Evolutionary conservation across 2,113 vertebrate genomes (phyloP).

Genomic region (Caranx melampygus): DNA sequence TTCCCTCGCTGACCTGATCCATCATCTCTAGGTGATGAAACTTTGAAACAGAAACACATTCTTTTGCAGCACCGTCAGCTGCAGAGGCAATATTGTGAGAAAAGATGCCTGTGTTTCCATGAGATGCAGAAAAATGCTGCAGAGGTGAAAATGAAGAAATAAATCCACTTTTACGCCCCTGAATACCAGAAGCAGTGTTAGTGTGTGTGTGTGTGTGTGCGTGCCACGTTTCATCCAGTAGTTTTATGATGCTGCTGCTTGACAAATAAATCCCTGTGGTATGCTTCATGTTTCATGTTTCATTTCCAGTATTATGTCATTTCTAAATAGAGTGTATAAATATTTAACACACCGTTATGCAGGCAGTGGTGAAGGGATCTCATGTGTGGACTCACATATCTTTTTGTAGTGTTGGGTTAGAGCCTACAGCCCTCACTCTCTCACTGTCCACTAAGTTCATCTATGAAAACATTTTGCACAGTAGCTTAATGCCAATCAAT

Average conservation of each 20-base stretch:
- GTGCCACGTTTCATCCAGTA: slow-evolving; percentile 2
- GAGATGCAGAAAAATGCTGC: slow-evolving; percentile 23
- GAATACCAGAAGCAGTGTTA: not conserved
- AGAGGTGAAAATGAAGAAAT: slow-evolving; percentile 14
- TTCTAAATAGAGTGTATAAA: slow-evolving; percentile 36
- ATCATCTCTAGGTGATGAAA: slow-evolving; percentile 63
- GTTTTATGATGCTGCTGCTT: slow-evolving; percentile 41
- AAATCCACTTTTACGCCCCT: not conserved
- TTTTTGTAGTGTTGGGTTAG: not conserved
- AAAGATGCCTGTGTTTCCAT: slow-evolving; percentile 6
- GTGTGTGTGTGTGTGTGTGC: slow-evolving; percentile 18
- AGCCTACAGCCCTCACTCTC: not conserved
- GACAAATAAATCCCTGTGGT: slow-evolving; percentile 45
- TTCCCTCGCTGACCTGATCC: slow-evolving; percentile 36
- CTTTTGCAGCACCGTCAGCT: slow-evolving; percentile 33
- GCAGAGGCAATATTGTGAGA: slow-evolving; percentile 36
- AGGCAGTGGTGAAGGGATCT: not conserved
- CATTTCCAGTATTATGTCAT: slow-evolving; percentile 15
- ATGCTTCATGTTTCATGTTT: slow-evolving; percentile 26
- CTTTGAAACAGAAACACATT: slow-evolving; percentile 60
- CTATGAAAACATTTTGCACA: no score
- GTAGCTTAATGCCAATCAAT: no score
- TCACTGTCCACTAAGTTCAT: no score
- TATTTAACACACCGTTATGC: slow-evolving; percentile 29
- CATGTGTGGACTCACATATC: not conserved